Conservation (phyloP, 2,888 invertebrate genomes). For the Drosophila anomelani region DNA sequence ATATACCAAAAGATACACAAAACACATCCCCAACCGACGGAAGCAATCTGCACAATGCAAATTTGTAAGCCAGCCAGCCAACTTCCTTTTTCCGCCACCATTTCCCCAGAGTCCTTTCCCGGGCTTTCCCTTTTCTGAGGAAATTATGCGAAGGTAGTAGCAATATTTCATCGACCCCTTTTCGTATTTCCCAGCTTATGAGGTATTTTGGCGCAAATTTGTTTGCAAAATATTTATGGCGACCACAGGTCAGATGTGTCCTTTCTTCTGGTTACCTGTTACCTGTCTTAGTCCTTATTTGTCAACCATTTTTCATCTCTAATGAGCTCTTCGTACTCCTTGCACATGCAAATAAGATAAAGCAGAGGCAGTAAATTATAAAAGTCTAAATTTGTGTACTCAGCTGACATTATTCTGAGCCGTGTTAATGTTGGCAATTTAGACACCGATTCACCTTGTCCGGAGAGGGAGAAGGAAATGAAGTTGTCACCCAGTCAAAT, state of each 20-base stretch:
- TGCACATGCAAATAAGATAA: slow-evolving; percentile 15
- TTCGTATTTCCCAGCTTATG: not conserved
- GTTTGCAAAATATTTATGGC: slow-evolving; percentile 8
- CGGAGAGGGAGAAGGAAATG: slow-evolving; percentile 55
- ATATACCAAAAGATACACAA: slow-evolving; percentile 26
- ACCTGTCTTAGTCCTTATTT: slow-evolving; percentile 12
- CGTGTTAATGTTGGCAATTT: slow-evolving; percentile 30
- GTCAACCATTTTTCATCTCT: slow-evolving; percentile 25
- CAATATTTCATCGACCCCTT: slow-evolving; percentile 27
- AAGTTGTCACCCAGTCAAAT: slow-evolving; percentile 71
- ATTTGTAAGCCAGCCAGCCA: slow-evolving; percentile 56
- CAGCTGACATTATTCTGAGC: slow-evolving; percentile 7
- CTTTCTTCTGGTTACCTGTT: not conserved
- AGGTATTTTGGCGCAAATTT: slow-evolving; percentile 3
- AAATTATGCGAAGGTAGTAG: slow-evolving; percentile 36
- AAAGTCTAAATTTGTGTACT: slow-evolving; percentile 12
- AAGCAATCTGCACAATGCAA: slow-evolving; percentile 70
- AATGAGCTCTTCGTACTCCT: not conserved
- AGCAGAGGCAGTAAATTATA: slow-evolving; percentile 4
- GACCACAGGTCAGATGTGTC: slow-evolving; percentile 22
- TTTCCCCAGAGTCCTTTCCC: slow-evolving; percentile 18
- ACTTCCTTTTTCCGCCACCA: slow-evolving; percentile 50
- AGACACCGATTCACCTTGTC: slow-evolving; percentile 24
- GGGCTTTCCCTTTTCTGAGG: slow-evolving; percentile 19
- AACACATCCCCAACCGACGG: slow-evolving; percentile 41